Conservation (phyloP, 2,888 invertebrate genomes). For the Girardia tigrina region DNA sequence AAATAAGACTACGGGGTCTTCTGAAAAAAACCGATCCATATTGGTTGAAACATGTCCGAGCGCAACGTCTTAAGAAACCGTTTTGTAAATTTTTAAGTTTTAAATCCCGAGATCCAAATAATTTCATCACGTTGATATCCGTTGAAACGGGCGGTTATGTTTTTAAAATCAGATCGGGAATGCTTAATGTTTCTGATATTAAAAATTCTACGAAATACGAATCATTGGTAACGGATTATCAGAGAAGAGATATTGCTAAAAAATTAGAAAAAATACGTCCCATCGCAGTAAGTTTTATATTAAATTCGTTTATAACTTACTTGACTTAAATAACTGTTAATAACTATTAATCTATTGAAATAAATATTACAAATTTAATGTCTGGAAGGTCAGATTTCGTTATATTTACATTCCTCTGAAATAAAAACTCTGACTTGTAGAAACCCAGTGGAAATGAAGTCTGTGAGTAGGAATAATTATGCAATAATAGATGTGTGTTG, state of each 20-base stretch:
- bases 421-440: neutral
- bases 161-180: conserved; percentile 3
- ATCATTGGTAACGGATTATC: neutral
- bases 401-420: neutral
- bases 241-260: neutral
- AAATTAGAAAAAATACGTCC: neutral
- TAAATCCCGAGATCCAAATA: neutral
- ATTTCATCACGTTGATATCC: neutral
- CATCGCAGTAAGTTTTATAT: neutral
- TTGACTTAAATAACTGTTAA: too few species aligned
- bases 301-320: too few species aligned
- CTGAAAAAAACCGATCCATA: neutral
- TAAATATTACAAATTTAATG: too few species aligned
- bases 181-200: neutral
- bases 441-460: neutral
- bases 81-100: neutral
- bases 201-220: neutral
- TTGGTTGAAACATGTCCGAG: neutral
- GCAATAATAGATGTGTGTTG: too few species aligned
- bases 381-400: too few species aligned
- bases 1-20: neutral
- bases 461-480: too few species aligned
- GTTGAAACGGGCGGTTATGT: neutral
- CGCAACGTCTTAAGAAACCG: neutral
- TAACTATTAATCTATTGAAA: too few species aligned